Conservation (phyloP, 1,140 invertebrate species). For the Camponotus pennsylvanicus region DNA sequence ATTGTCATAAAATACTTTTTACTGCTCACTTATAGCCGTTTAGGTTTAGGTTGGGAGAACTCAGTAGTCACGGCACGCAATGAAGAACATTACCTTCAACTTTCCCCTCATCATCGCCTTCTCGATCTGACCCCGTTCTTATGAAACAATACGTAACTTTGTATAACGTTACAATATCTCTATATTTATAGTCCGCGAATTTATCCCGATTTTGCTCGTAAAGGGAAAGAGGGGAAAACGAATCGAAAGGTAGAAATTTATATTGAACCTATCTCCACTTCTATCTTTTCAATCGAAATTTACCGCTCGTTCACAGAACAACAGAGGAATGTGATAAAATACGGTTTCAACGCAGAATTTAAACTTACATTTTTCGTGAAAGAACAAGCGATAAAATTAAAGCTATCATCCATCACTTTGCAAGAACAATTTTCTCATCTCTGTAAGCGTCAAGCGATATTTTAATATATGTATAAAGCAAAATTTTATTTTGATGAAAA, state of each 20-base stretch:
- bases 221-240: conserved; percentile 23
- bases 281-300: conserved; percentile 53
- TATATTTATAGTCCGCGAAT: conserved; percentile 68
- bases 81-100: conserved; percentile 9
- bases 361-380: background rate
- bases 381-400: background rate
- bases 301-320: conserved; percentile 50
- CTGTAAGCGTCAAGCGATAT: background rate
- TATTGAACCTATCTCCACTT: conserved; percentile 42
- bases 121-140: conserved; percentile 10
- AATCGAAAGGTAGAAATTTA: conserved; percentile 74
- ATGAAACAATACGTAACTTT: conserved; percentile 68
- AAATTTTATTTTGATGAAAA: background rate
- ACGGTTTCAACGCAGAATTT: background rate
- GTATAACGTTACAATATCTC: conserved; percentile 37
- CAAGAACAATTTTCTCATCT: background rate
- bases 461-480: conserved; percentile 9
- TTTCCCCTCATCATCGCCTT: conserved; percentile 24
- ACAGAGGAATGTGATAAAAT: conserved; percentile 6
- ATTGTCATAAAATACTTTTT: conserved; percentile 66
- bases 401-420: background rate
- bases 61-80: conserved; percentile 59
- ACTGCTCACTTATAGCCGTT: conserved; percentile 67
- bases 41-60: conserved; percentile 50
- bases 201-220: conserved; percentile 49